These are phyloP conservation scores for Adelosebastes latens DNA, from an alignment of 2,797 vertebrate genomes.

Conservation along the genomic window DNA sequence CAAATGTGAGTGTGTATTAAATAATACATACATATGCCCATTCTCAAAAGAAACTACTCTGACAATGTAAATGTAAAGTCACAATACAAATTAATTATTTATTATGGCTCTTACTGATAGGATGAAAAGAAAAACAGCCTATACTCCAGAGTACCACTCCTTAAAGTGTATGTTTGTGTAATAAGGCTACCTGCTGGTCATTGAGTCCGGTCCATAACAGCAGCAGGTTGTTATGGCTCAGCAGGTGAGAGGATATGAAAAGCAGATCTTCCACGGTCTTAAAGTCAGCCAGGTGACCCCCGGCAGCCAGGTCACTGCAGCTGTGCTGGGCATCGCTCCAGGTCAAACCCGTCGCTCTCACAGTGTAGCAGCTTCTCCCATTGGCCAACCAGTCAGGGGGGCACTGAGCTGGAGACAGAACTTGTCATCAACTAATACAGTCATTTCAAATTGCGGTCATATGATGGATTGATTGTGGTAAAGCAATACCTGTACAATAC, in stretches of 20 bases:
- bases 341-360: conserved; percentile 70
- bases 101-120: neutral
- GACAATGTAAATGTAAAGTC: neutral
- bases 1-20: neutral
- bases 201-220: conserved; percentile 90
- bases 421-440: conserved; percentile 1
- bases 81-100: neutral
- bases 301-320: conserved; percentile 77
- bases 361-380: conserved; percentile 84
- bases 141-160: neutral
- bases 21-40: neutral
- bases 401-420: conserved; percentile 81
- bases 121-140: neutral
- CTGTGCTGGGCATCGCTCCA: conserved; percentile 81
- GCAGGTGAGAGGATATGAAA: conserved; percentile 83
- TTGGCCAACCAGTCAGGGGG: conserved; percentile 84
- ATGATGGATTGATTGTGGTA: neutral
- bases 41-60: neutral
- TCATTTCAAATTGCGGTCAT: neutral
- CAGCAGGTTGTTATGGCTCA: conserved; percentile 77
- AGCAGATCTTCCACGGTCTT: conserved; percentile 80
- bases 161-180: neutral
- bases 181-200: conserved; percentile 81
- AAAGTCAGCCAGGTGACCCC: conserved; percentile 85
- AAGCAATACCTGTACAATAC: conserved; percentile 70